Percentiles rank a stretch among this genome's conserved stretches.
phyloP scores from a whole-genome alignment of 2,888 invertebrate genomes.

The Tupiocoris notatus region DNA sequence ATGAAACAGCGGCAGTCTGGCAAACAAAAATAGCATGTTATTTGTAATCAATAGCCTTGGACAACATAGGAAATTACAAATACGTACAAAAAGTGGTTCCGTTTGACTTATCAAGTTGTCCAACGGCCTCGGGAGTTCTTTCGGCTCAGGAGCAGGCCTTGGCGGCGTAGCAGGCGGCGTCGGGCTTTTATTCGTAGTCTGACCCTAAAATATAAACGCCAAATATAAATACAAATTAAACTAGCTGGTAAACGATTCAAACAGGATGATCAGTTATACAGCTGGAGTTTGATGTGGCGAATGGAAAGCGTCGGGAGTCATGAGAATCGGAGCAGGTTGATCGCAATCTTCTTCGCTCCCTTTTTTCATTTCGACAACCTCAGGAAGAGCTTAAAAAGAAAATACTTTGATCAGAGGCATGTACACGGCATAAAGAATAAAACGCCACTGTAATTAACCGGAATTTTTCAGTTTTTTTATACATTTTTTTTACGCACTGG shows the following conservation, averaged over 20 bases:
- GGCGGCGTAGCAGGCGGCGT: background rate
- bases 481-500: background rate
- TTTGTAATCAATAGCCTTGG: background rate
- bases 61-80: background rate
- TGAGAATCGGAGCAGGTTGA: slow-evolving; percentile 55
- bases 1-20: slow-evolving; percentile 25
- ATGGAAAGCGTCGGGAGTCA: slow-evolving; percentile 86
- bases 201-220: background rate
- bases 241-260: background rate
- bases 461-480: too few relatives aligned
- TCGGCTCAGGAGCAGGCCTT: slow-evolving; percentile 6
- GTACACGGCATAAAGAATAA: too few relatives aligned
- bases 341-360: slow-evolving; percentile 15
- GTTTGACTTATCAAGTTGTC: background rate
- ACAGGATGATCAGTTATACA: background rate
- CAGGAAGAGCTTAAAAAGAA: slow-evolving; percentile 4
- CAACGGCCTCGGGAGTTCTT: background rate
- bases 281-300: slow-evolving; percentile 52
- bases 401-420: too few relatives aligned
- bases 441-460: too few relatives aligned
- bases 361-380: slow-evolving; percentile 22
- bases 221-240: background rate
- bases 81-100: slow-evolving; percentile 14
- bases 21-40: background rate
- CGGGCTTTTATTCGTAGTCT: background rate